Evolutionary conservation across 2,113 vertebrate genomes (phyloP), one percentile per base, ranked within the genome.

Genomic region (Struthidea cinerea): DNA sequence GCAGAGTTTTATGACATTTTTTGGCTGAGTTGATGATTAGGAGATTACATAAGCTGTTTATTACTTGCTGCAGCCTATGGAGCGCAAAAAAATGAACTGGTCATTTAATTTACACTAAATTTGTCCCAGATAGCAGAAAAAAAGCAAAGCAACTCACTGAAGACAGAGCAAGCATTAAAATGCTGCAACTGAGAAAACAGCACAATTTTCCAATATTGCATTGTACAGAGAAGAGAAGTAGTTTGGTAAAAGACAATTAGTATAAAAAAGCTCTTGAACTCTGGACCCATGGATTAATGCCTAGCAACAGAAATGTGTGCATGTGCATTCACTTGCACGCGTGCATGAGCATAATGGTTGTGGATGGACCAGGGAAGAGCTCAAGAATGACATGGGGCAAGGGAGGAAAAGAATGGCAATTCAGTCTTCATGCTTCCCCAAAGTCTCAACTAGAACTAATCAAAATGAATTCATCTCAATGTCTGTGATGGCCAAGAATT

Each of bases 21-120:
- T 97, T 97, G 90, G 91, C 94, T 93, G 68, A 96, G 82, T 92
- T 97, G 79, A 96, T 93, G 92, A 97, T 97, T 96, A 91, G 74
- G 50, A 96, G 96, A 97, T 96, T 96, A 97, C 91, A 96, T 96
- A 97, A 97, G 90, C 77, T 97, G 94, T 96, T 96, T 97, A 96
- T 96, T 96, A 93, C 91, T 97, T 94, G 88, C 95, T 95, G 94
- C 61, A 95, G 94, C 93, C 94, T 94, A 90, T 80, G 87, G 94
- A 96, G 93, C 68, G 42, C 89, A 94, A 96, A 93, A 96, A 96
- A 94, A 95, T 89, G 94, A 96, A 97, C 77, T 57, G 90, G 90
- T 89, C 93, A 96, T 96, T 97, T 97, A 95, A 97, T 97, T 96
- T 93, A 95, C 77, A 95, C 78, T 96, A 94, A 94, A 96, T 95